These are phyloP conservation scores for Parelbella ahira DNA, from an alignment of 2,888 invertebrate species.

Conservation along the genomic window DNA sequence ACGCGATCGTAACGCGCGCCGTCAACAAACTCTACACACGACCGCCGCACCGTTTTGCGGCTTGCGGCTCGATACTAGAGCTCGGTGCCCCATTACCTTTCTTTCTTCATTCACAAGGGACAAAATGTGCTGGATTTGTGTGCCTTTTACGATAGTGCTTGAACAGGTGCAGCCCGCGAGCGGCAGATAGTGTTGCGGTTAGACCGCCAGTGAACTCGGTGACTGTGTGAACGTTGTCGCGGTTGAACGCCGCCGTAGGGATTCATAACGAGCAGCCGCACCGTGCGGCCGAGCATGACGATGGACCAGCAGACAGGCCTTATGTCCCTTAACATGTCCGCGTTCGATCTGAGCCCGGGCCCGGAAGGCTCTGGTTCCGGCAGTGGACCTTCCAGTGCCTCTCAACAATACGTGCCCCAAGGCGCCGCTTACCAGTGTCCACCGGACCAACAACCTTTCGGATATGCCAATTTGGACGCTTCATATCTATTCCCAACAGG, in stretches of 20 bases:
- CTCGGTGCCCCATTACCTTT: conserved; percentile 38
- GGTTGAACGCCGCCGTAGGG: conserved; percentile 75
- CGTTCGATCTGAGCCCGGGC: conserved; percentile 88
- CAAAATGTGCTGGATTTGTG: conserved; percentile 77
- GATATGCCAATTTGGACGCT: conserved; percentile 82
- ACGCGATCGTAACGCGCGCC: conserved; percentile 71
- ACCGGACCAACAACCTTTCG: conserved; percentile 74
- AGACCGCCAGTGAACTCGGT: conserved; percentile 78
- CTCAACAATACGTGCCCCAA: conserved; percentile 80
- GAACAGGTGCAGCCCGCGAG: conserved; percentile 76
- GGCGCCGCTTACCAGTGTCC: conserved; percentile 72
- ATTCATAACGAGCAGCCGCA: conserved; percentile 65
- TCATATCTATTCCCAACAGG: conserved; percentile 85
- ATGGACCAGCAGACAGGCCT: conserved; percentile 93
- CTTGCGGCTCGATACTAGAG: conserved; percentile 33
- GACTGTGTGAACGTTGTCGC: conserved; percentile 78
- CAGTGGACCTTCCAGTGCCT: conserved; percentile 65
- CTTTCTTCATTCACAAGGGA: conserved; percentile 44
- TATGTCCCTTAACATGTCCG: conserved; percentile 94
- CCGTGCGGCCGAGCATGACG: conserved; percentile 75
- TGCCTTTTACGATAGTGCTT: conserved; percentile 68
- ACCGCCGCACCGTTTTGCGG: conserved; percentile 42
- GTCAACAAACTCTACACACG: conserved; percentile 48
- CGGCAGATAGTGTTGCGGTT: conserved; percentile 77
- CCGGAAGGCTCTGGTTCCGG: conserved; percentile 85